Evolutionary conservation across 1,140 invertebrate genomes (phyloP).

Genomic region (Hormaphis cornu): DNA sequence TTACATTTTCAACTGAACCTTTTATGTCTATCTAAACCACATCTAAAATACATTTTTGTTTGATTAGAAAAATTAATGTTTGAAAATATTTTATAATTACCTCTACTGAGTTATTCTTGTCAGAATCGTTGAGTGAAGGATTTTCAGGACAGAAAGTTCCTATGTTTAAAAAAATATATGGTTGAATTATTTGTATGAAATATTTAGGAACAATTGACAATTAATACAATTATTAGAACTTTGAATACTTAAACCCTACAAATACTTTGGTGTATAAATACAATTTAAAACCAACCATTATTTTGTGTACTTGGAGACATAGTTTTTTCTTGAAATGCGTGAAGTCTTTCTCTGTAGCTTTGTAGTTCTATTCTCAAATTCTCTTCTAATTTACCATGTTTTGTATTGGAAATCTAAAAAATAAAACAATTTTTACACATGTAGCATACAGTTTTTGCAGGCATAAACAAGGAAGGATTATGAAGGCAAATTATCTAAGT

Average conservation of each 20-base stretch:
- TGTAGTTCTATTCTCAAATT: constrained; percentile 60
- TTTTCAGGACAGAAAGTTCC: neutral
- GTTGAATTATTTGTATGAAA: neutral
- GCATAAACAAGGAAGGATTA: no score
- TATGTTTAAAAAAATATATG: neutral
- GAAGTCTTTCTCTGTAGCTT: constrained; percentile 59
- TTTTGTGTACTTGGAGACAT: neutral
- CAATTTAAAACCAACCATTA: neutral
- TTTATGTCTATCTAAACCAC: no score
- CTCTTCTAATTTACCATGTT: constrained; percentile 64
- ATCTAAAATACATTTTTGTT: no score
- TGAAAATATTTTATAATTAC: no score
- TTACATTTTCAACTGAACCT: no score
- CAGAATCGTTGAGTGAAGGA: neutral
- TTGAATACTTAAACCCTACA: neutral
- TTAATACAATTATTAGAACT: neutral
- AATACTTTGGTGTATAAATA: neutral
- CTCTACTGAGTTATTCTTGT: neutral
- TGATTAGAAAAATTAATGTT: no score
- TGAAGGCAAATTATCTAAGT: no score
- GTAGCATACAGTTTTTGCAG: no score
- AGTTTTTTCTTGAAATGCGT: constrained; percentile 48
- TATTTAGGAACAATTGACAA: neutral
- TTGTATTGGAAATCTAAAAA: constrained; percentile 58
- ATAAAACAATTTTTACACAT: no score